Percentiles rank a stretch among this genome's conserved stretches.
These are phyloP conservation scores for Tachycineta bicolor DNA, from an alignment of 2,113 vertebrate genomes.

Conservation along the genomic window DNA sequence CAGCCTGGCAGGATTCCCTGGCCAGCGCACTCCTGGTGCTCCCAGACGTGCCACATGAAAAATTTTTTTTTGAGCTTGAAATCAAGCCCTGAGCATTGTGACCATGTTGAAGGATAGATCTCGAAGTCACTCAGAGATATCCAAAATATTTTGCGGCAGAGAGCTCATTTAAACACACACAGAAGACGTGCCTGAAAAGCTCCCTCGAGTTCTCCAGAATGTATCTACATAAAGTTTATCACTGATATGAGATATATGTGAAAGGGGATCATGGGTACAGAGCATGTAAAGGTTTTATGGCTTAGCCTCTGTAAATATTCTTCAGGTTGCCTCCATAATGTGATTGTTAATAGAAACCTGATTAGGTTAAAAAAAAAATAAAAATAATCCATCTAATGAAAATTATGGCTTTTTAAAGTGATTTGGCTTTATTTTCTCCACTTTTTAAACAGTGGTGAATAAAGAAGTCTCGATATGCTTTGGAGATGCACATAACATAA, in stretches of 20 bases:
- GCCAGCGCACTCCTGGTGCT: not conserved
- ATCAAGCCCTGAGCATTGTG: not conserved
- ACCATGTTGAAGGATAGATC: not conserved
- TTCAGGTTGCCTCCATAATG: not conserved
- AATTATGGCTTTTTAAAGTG: rapidly evolving
- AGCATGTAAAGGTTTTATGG: not conserved
- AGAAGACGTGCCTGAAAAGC: not conserved
- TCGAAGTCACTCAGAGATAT: not conserved
- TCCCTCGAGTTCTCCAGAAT: not conserved
- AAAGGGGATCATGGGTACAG: not conserved
- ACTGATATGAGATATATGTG: not conserved
- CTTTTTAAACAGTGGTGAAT: not conserved
- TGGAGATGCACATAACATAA: not conserved
- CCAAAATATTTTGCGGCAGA: not conserved
- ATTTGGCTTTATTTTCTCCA: not conserved
- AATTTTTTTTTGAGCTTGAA: not conserved
- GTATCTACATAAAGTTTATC: not conserved
- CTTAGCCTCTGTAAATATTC: not conserved
- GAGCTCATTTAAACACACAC: rapidly evolving
- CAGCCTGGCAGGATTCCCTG: not conserved
- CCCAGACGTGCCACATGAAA: not conserved
- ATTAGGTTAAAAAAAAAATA: no score
- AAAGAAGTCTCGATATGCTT: not conserved
- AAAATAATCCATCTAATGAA: not conserved
- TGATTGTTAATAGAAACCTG: not conserved